Base-by-base conservation (phyloP, 1,140 invertebrate genomes). In the Calephelis virginiensis region DNA sequence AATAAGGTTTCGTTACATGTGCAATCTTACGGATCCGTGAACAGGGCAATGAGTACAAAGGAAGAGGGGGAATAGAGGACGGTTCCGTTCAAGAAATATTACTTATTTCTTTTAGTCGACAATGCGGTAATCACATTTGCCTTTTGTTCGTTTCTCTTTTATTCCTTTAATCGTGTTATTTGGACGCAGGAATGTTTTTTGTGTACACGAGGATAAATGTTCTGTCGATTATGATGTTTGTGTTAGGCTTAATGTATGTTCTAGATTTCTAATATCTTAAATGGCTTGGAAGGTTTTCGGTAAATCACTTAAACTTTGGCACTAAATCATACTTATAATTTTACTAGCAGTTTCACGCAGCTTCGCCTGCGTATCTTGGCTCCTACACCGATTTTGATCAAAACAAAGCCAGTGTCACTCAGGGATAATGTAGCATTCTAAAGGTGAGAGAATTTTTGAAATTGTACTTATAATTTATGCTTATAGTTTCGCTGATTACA, bases 91-190 rank as follows among this genome's bases (percentile, higher is more conserved):
- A 85, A 88, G 83, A 87, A 89, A 90, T 89, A 90, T 89, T 85
- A 86, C 81, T 87, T 89, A 89, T 89, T 90, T 88, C 82, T 84
- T 77, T 84, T 75, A 80, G 82, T 76, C 81, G 85, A 81, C 82
- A 83, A 80, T 76, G 77, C 83, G 78, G 85, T 90, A 90, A 90
- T 90, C 85, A 90, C 88, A 90, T 90, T 86, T 83, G 80, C 84
- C 86, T 82, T 28, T 87, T 84, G 84, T 90, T 83, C 82, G 77
- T 82, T 85, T 86, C 76, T 83, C 82, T 89, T 88, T 89, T 83
- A 83, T 86, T 85, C 83, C 79, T 80, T 85, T 90, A 90, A 90
- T 90, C 86, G 85, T 73, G 86, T 90, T 90, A 90, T 90, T 87
- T 84, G 81, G 79, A 28, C 68, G 76, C 46, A 78, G 66, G 63